These are phyloP conservation scores for Drosophila greeni DNA, from an alignment of 2,888 invertebrate species.

Conservation along the genomic window DNA sequence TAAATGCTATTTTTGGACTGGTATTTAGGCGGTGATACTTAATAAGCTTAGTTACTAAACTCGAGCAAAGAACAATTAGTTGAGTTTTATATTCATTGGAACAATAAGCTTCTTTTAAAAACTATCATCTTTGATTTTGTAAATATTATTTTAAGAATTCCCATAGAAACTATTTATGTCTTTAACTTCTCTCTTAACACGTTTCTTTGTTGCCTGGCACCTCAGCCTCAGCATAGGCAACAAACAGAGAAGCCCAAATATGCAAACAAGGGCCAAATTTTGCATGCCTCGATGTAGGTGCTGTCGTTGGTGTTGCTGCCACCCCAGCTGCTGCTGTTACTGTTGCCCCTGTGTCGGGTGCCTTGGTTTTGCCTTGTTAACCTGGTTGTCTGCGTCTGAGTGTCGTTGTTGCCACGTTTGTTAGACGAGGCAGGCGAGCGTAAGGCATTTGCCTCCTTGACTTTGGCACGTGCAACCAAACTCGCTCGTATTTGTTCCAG, in stretches of 20 bases:
- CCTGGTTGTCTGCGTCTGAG: conserved; percentile 36
- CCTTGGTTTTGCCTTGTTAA: conserved; percentile 62
- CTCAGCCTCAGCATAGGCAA: conserved; percentile 21
- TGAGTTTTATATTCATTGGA: background rate
- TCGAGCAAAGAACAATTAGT: background rate
- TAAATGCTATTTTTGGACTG: conserved; percentile 4
- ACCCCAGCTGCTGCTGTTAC: background rate
- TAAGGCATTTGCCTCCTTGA: conserved; percentile 67
- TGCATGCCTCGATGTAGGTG: conserved; percentile 21
- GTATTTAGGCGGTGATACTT: too few relatives aligned
- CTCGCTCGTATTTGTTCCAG: conserved; percentile 4
- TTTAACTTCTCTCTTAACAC: conserved; percentile 5
- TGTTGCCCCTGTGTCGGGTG: conserved; percentile 7
- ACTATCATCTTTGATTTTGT: background rate
- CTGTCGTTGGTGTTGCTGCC: conserved; percentile 2
- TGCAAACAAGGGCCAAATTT: conserved; percentile 54
- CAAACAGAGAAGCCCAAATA: conserved; percentile 49
- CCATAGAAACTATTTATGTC: too few relatives aligned
- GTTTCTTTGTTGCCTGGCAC: conserved; percentile 23
- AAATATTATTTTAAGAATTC: background rate
- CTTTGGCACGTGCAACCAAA: conserved; percentile 58
- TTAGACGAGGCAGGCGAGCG: conserved; percentile 62
- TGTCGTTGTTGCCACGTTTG: conserved; percentile 59
- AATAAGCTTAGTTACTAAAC: background rate
- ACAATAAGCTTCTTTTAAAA: background rate